Evolutionary conservation across 2,113 vertebrate genomes (phyloP), one percentile per base, ranked within the genome.

Genomic region (Paramormyrops kingsleyae): DNA sequence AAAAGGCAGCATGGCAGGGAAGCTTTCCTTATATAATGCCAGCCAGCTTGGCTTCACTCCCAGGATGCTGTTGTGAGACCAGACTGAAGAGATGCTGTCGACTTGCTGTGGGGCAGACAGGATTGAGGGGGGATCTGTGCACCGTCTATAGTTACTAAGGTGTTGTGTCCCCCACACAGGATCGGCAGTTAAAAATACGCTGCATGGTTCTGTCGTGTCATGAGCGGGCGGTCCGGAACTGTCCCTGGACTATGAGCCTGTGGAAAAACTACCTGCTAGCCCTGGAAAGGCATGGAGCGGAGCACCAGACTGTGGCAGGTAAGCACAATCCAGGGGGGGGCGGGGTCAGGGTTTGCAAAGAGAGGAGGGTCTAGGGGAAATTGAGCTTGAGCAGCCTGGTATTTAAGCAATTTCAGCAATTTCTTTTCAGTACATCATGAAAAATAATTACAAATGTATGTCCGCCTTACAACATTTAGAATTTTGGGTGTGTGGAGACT

Each of bases 231-330:
- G 97, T 98, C 83, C 95, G 98, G 93, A 99, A 99, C 94, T 99
- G 99, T 50, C 98, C 99, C 15, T 99, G 99, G 99, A 98, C 97
- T 0, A 98, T 99, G 84, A 95, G 96, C 86, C 94, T 99, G 90
- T 99, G 99, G 99, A 98, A 96, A 90, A 96, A 96, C 31, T 99
- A 98, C 93, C 94, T 99, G 59, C 62, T 98, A 39, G 98, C 99
- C 6, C 94, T 98, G 96, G 99, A 99, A 94, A 96, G 99, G 89
- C 97, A 99, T 0, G 93, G 93, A n/a, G 94, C 96, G 0, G 97
- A 98, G 53, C 98, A 99, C 90, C 91, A 91, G 44, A 92, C 83
- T 15, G 93, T 99, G 91, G 95, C 96, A 62, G 98, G 99, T 99
- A 92, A 1, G 59, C 44, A n/a, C 1, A 53, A 12, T 4, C 1